Evolutionary conservation across 1,140 invertebrate species (phyloP), one percentile per base, ranked within the genome.

Genomic region (Amyelois transitella): DNA sequence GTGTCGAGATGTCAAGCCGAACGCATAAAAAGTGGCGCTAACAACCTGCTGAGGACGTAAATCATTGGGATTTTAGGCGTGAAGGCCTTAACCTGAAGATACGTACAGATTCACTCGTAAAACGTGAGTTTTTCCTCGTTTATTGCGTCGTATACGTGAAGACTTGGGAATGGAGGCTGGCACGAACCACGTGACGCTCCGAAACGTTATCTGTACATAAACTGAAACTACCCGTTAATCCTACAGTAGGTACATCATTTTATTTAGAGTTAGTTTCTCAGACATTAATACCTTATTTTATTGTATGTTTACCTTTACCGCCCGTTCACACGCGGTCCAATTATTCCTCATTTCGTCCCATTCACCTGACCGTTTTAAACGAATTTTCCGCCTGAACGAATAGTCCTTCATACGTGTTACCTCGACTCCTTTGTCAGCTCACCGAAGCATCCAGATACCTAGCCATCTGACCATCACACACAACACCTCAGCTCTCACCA

Each of bases 401-500:
- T 10, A 22, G 43, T 47, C 45, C 18, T 53, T 54, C 53, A 24
- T 53, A 44, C 51, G 62, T 32, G 56, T 53, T 59, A 57, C 62
- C 55, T 58, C 55, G 6, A 19, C 55, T 45, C 43, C 45, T 47
- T 24, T 38, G 28, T n/a, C 18, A 8, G 20, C 45, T 48, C 32
- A 22, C 45, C 53, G 58, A 17, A 53, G 58, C 55, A 58, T 51
- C 57, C 66, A 58, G 51, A 57, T 47, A 48, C 45, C 52, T 53
- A 62, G 57, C 58, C 59, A 62, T 47, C 66, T 66, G 62, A 66
- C 65, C 53, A 64, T 60, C 55, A 77, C 69, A 65, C 80, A 77
- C 77, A 77, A 80, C 80, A 81, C 77, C 69, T 74, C 65, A 70
- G 64, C 60, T 59, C 62, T 63, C 60, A 69, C 60, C 65, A 57